These are phyloP conservation scores for Psilopsiagon aymara DNA, from an alignment of 2,113 vertebrate species.

Conservation along the genomic window DNA sequence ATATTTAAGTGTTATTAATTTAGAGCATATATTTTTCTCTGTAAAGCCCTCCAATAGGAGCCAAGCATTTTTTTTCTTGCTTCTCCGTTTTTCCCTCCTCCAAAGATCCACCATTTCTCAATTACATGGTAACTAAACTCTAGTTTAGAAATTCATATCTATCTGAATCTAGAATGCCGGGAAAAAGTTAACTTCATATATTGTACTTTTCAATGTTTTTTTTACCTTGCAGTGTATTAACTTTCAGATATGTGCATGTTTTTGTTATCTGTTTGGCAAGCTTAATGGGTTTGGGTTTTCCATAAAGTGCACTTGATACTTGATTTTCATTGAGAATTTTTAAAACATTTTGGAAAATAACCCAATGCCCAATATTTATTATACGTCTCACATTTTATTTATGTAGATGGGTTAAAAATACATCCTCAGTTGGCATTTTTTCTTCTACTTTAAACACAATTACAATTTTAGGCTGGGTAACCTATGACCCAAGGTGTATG, in stretches of 20 bases:
- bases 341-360: neutral
- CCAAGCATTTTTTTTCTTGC: neutral
- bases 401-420: neutral
- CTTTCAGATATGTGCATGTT: neutral
- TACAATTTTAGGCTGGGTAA: neutral
- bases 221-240: neutral
- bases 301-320: neutral
- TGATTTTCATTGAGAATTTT: neutral
- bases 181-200: neutral
- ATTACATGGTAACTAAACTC: neutral
- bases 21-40: neutral
- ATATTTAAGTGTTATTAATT: neutral
- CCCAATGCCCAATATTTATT: fast-evolving
- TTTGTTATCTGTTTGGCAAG: neutral
- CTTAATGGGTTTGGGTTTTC: neutral
- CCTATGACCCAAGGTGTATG: neutral
- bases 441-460: neutral
- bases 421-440: neutral
- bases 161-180: neutral
- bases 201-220: neutral
- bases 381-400: neutral
- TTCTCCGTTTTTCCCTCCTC: neutral
- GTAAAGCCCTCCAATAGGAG: neutral
- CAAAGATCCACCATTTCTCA: neutral
- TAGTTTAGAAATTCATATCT: neutral